phyloP scores from a whole-genome alignment of 2,113 vertebrate genomes.

The Nettapus auritus region DNA sequence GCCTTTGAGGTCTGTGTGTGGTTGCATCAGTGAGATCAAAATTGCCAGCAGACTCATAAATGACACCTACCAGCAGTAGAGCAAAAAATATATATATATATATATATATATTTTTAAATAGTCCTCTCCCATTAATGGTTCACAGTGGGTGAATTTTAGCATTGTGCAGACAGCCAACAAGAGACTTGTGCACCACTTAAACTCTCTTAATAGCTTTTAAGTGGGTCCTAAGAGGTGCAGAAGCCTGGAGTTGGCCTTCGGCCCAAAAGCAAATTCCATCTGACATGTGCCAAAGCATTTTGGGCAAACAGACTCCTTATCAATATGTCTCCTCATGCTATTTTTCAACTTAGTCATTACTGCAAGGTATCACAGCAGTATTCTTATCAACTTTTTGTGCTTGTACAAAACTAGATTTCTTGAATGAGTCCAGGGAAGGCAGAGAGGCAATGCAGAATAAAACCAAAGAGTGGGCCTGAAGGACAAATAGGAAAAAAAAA shows the following conservation, averaged over 20 bases:
- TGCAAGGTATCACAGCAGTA: neutral
- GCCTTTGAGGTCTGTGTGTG: neutral
- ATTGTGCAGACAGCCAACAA: neutral
- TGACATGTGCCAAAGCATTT: conserved; percentile 18
- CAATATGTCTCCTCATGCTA: neutral
- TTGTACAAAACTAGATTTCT: neutral
- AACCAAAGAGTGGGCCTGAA: neutral
- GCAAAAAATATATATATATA: too few species aligned
- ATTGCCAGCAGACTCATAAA: neutral
- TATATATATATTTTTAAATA: too few species aligned
- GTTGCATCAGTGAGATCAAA: conserved; percentile 20
- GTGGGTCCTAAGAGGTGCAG: conserved; percentile 31
- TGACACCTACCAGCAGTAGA: neutral
- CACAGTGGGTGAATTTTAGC: neutral
- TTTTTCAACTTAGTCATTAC: neutral
- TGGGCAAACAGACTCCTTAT: neutral
- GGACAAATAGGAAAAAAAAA: neutral
- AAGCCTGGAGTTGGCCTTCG: neutral
- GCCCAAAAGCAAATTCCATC: conserved; percentile 13
- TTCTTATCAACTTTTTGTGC: neutral
- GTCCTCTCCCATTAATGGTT: neutral
- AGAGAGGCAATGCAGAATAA: neutral
- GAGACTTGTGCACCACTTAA: neutral
- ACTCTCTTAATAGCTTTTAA: conserved; percentile 34
- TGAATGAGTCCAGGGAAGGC: neutral